Percentiles rank a stretch among this genome's conserved stretches.
Evolutionary conservation across 2,113 vertebrate species (phyloP).

Genomic region (Picathartes gymnocephalus): DNA sequence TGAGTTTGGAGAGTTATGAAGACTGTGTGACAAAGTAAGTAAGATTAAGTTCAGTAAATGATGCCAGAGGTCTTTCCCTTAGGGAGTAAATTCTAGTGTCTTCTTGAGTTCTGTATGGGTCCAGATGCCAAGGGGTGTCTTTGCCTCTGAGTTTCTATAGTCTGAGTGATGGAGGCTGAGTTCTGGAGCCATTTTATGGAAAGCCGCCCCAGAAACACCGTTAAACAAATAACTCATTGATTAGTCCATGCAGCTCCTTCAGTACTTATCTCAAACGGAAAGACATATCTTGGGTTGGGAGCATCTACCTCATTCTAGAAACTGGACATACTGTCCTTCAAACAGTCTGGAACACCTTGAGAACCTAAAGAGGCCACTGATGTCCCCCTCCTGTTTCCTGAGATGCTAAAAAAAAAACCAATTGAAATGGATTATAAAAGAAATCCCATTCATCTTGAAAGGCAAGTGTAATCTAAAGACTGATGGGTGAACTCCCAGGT

Average conservation of each 20-base stretch:
- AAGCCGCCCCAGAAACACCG: background rate
- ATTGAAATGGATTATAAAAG: background rate
- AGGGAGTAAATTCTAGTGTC: background rate
- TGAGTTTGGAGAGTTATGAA: background rate
- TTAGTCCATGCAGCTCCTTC: background rate
- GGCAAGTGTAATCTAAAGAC: constrained; percentile 8
- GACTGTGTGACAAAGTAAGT: background rate
- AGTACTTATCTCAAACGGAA: background rate
- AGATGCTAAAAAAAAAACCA: background rate
- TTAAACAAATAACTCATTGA: background rate
- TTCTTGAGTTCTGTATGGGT: background rate
- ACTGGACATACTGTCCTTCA: background rate
- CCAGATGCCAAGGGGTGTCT: background rate
- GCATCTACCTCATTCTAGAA: background rate
- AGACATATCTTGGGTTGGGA: background rate
- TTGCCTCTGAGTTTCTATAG: background rate
- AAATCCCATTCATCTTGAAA: constrained; percentile 25
- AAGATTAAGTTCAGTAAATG: background rate
- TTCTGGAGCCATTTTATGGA: background rate
- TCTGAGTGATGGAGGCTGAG: background rate
- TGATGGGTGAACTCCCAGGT: constrained; percentile 36
- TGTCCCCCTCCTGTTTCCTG: background rate
- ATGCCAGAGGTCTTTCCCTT: background rate
- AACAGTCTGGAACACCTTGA: background rate
- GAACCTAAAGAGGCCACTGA: background rate